Evolutionary conservation across 2,888 invertebrate species (phyloP).

Genomic region (Caenorhabditis angaria): DNA sequence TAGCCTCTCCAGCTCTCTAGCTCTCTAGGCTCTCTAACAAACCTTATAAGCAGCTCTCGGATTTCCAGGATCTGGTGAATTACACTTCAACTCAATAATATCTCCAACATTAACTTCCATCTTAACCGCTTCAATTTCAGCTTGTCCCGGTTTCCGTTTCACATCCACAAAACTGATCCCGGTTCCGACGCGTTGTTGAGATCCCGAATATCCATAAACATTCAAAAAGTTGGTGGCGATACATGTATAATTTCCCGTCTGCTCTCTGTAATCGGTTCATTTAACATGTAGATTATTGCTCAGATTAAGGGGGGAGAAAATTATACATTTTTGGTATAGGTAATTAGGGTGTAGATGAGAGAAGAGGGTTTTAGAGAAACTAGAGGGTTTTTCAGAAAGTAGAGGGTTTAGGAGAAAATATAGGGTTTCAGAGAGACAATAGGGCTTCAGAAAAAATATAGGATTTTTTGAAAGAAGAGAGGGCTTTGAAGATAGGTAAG

Average conservation of each 20-base stretch:
- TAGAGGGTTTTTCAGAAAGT: no score
- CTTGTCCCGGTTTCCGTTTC: slow-evolving; percentile 59
- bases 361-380: background rate
- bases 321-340: no score
- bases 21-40: background rate
- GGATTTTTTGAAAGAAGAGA: no score
- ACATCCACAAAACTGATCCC: slow-evolving; percentile 57
- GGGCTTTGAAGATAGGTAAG: no score
- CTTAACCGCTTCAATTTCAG: slow-evolving; percentile 72
- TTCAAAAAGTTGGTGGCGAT: slow-evolving; percentile 86
- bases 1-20: no score
- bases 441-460: no score
- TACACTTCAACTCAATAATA: slow-evolving; percentile 84
- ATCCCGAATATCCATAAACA: slow-evolving; percentile 72
- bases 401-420: no score
- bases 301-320: no score
- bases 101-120: slow-evolving; percentile 83
- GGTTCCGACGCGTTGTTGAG: slow-evolving; percentile 54
- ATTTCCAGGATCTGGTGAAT: slow-evolving; percentile 82
- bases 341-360: background rate
- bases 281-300: background rate
- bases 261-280: slow-evolving; percentile 49
- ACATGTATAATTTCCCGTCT: slow-evolving; percentile 86
- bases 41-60: slow-evolving; percentile 76
- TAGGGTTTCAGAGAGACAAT: no score